Evolutionary conservation across 1,140 invertebrate genomes (phyloP).

Genomic region (Lysiphlebus fabarum): DNA sequence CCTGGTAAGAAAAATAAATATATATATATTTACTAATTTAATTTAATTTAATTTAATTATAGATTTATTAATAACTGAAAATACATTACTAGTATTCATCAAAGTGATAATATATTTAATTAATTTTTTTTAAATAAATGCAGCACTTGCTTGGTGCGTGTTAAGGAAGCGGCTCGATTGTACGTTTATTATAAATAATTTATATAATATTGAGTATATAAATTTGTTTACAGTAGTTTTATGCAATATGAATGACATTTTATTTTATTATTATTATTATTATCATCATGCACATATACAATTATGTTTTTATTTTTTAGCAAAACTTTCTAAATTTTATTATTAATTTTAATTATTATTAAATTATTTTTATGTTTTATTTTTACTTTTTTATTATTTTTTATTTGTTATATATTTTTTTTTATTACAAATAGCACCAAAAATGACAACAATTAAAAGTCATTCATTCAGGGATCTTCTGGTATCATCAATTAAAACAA

Average conservation of each 20-base stretch:
- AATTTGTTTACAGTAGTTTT: conserved; percentile 14
- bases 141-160: conserved; percentile 86
- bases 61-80: no score
- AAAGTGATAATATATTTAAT: conserved; percentile 10
- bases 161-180: conserved; percentile 84
- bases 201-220: conserved; percentile 1
- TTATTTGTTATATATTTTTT: conserved; percentile 41
- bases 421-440: conserved; percentile 12
- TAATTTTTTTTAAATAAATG: conserved; percentile 41
- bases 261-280: not conserved
- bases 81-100: no score
- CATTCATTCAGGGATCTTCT: conserved; percentile 53
- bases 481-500: conserved; percentile 53
- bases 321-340: conserved; percentile 15
- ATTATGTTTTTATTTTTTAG: conserved; percentile 7
- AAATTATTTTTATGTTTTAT: conserved; percentile 16
- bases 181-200: conserved; percentile 59
- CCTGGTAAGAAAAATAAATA: conserved; percentile 78
- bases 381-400: conserved; percentile 33
- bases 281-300: conserved; percentile 5
- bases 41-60: no score
- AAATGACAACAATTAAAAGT: conserved; percentile 49
- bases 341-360: conserved; percentile 12
- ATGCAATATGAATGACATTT: conserved; percentile 6
- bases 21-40: no score